Base-by-base conservation (phyloP, 1,140 invertebrate species). In the Caligus rogercresseyi region DNA sequence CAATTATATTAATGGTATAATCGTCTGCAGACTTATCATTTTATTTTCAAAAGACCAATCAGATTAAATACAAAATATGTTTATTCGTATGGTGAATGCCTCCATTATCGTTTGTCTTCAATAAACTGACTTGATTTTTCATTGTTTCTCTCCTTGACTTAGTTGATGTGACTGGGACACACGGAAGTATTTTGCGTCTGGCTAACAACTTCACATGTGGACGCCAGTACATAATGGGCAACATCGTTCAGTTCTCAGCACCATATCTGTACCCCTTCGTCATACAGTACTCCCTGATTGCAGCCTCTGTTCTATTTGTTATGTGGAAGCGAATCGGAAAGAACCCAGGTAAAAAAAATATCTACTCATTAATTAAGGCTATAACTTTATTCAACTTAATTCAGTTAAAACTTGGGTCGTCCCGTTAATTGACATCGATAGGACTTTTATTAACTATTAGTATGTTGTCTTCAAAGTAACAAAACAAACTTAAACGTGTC, bases 241-340 rank as follows among this genome's bases (percentile, higher is more conserved):
- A 82, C 15, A 90, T 92, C 65, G 87, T 91, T 0, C 81, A 87
- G 66, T 87, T 91, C 69, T 85, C 88, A 1, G 86, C 87, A 3
- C 89, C 90, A 0, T 95, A 91, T 72, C 77, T 96, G 19, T 96
- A 89, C 74, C 92, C 91, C 0, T 93, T 93, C 72, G 95, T 95
- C 67, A 91, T 97, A 69, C 90, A 97, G 72, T 97, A 96, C 73
- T 92, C 89, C 64, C 75, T 98, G 53, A 95, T 98, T 71, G 91
- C 89, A 18, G 92, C 93, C 20, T 91, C 92, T 56, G 89, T 98
- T 20, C 85, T 97, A 69, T 97, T 94, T 72, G 88, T 96, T 52
- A 95, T 97, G 83, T 97, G 91, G 91, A 86, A 86, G 70, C 89
- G 91, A 73, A 92, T 94, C 72, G 87, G 88, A 31, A 81, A 85